Evolutionary conservation across 2,888 invertebrate genomes (phyloP), one percentile per base, ranked within the genome.

Genomic region (Sabellastarte sp.): DNA sequence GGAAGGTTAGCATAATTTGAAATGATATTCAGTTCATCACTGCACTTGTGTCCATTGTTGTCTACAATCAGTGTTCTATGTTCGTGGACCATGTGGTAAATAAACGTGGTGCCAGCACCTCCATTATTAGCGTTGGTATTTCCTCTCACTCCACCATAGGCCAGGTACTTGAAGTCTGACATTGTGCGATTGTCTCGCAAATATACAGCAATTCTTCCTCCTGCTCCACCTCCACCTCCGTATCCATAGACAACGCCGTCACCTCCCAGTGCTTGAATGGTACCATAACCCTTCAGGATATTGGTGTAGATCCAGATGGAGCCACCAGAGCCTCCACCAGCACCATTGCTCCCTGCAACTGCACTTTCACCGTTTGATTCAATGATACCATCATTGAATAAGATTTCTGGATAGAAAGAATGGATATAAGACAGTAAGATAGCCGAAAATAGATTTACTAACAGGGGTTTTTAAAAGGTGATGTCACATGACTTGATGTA

Each of bases 221-320:
- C 53, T 26, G 15, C 53, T 20, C 77, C 77, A n/a, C 77, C 77
- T 41, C 74, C 73, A 1, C 77, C 76, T 24, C 63, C 60, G 1
- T 59, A 26, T 3, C 1, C 28, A 28, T 58, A 33, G 10, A 31
- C 52, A 4, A 69, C 68, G 3, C 75, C 74, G 50, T 65, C 61
- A 3, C 77, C 77, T 29, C 77, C 77, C 65, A 74, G 69, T 63
- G 74, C 72, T 0, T 70, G 66, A 30, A 77, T 75, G 30, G 65
- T 69, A 4, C 77, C 77, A 61, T 76, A 77, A 0, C 77, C 77
- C 60, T 73, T 67, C 30, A 77, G 69, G 4, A 63, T 56, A 41
- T 73, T 63, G 64, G 73, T 72, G 61, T 68, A 73, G 69, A 77
- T 73, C 76, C 74, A 74, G n/a, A 77, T 68, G 59, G 74, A 74